These are phyloP conservation scores for Petrocephalus zakoni DNA, from an alignment of 2,113 vertebrate genomes.

Conservation along the genomic window DNA sequence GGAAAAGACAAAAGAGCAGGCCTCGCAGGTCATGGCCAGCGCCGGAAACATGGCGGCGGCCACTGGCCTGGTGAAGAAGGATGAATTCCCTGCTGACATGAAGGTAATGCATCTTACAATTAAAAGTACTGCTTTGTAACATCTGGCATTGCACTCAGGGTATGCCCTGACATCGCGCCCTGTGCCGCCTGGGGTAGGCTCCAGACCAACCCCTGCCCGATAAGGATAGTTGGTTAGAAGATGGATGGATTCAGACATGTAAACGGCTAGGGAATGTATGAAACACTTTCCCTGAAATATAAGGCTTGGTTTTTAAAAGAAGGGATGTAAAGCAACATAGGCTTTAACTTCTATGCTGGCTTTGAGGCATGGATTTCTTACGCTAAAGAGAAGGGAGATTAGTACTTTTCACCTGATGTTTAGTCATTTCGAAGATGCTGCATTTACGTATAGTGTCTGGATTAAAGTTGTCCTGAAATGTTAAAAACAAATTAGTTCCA, in stretches of 20 bases:
- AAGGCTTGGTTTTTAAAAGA: not conserved
- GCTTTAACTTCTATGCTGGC: not conserved
- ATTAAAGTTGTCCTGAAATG: not conserved
- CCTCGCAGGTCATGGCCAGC: conserved; percentile 73
- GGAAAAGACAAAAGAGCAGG: conserved; percentile 90
- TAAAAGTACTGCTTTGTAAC: not conserved
- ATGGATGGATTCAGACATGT: not conserved
- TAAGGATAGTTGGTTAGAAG: not conserved
- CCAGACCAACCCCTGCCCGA: not conserved
- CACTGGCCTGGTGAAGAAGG: conserved; percentile 89
- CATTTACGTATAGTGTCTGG: not conserved
- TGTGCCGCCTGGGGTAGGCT: not conserved
- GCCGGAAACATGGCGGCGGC: conserved; percentile 89
- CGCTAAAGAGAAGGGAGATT: not conserved
- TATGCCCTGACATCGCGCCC: not conserved
- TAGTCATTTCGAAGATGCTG: not conserved
- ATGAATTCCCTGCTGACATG: conserved; percentile 87
- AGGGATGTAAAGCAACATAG: not conserved
- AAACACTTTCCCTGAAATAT: not conserved
- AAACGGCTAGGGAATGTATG: not conserved
- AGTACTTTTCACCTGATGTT: not conserved
- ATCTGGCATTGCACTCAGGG: not conserved
- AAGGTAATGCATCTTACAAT: conserved; percentile 65
- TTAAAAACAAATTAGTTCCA: not conserved
- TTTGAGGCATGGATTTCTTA: not conserved